Conservation (phyloP, 2,888 invertebrate species). For the Cerastis rubricosa region DNA sequence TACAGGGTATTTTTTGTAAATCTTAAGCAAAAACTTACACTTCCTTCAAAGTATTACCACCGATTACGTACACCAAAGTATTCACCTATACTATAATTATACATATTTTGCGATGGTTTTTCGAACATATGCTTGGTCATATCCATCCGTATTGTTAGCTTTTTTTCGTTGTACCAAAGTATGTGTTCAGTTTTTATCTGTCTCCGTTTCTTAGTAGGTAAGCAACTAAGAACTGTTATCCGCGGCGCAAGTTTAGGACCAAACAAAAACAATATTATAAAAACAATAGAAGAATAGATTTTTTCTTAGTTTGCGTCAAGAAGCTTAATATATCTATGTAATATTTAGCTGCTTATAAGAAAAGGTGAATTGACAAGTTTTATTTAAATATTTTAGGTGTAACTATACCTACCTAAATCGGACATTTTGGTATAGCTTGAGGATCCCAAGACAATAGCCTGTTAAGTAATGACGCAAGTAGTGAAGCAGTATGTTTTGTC, state of each 20-base stretch:
- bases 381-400: neutral
- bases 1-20: neutral
- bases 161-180: conserved; percentile 7
- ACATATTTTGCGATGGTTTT: neutral
- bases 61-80: neutral
- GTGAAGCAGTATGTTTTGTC: neutral
- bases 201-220: neutral
- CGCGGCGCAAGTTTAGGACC: neutral
- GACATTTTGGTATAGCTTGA: neutral
- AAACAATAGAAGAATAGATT: neutral
- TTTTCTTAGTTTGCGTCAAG: neutral
- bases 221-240: neutral
- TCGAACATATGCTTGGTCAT: neutral
- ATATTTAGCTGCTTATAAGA: neutral
- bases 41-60: conserved; percentile 4
- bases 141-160: neutral
- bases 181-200: neutral
- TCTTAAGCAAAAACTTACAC: neutral
- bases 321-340: neutral
- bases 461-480: neutral
- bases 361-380: neutral
- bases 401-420: neutral
- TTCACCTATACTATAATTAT: neutral
- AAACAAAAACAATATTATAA: neutral
- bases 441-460: neutral